Evolutionary conservation across 2,797 vertebrate genomes (phyloP).

Genomic region (Thaleichthys pacificus): DNA sequence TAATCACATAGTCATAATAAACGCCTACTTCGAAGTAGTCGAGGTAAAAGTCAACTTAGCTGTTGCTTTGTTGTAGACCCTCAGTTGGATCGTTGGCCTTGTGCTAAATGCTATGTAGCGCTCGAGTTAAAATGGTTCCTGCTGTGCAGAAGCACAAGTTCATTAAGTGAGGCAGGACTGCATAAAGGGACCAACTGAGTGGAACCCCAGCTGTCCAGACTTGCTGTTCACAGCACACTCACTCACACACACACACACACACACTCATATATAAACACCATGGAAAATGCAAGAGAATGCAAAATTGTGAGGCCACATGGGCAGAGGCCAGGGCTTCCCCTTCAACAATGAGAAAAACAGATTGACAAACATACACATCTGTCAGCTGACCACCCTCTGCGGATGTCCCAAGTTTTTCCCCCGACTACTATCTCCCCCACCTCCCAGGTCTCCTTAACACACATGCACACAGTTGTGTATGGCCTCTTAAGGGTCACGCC

Average conservation of each 20-base stretch:
- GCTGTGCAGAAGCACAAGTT: conserved; percentile 70
- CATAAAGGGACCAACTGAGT: conserved; percentile 71
- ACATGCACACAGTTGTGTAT: conserved; percentile 10
- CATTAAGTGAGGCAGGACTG: conserved; percentile 73
- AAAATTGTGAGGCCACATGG: conserved; percentile 45
- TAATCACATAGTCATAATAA: conserved; percentile 31
- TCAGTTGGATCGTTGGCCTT: neutral
- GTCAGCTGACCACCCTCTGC: conserved; percentile 50
- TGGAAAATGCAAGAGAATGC: conserved; percentile 60
- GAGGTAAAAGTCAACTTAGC: conserved; percentile 30
- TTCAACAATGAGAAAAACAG: conserved; percentile 59
- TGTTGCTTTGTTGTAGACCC: conserved; percentile 18
- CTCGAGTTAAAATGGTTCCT: conserved; percentile 62
- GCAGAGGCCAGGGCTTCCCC: conserved; percentile 38
- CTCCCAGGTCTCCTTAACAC: conserved; percentile 8
- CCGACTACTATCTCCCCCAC: conserved; percentile 22
- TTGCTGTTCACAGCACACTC: conserved; percentile 11
- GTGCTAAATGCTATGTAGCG: conserved; percentile 42
- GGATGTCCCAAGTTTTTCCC: conserved; percentile 33
- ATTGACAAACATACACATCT: conserved; percentile 51
- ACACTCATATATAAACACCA: conserved; percentile 25
- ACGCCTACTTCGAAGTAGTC: conserved; percentile 32
- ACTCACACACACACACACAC: neutral
- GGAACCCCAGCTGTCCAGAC: conserved; percentile 72
- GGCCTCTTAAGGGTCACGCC: conserved; percentile 47